phyloP scores from a whole-genome alignment of 1,140 invertebrate species.

The Agraylea sexmaculata region DNA sequence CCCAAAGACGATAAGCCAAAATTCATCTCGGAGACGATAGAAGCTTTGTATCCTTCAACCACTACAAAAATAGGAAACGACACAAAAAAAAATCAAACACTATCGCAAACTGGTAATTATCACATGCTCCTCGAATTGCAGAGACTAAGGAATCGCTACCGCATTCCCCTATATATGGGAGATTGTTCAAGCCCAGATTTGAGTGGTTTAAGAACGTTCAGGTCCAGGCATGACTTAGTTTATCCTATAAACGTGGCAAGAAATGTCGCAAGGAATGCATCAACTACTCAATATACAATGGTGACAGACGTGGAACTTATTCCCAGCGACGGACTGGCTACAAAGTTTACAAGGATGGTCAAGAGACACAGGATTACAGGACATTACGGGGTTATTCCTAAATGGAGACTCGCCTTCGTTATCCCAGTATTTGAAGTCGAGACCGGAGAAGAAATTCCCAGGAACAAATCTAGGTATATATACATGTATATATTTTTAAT shows the following conservation, averaged over 20 bases:
- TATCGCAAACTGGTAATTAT: constrained; percentile 18
- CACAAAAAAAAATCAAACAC: constrained; percentile 28
- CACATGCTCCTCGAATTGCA: constrained; percentile 13
- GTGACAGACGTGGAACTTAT: constrained; percentile 68
- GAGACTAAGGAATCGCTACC: constrained; percentile 4
- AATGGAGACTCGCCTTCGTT: constrained; percentile 45
- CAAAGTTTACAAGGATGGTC: constrained; percentile 50
- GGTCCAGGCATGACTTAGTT: constrained; percentile 39
- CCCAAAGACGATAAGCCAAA: constrained; percentile 32
- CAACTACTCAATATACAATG: constrained; percentile 52
- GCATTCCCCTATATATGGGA: constrained; percentile 21
- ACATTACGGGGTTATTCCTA: constrained; percentile 17
- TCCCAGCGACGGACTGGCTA: constrained; percentile 51
- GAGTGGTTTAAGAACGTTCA: constrained; percentile 36
- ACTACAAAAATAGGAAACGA: constrained; percentile 22
- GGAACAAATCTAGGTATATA: constrained; percentile 34
- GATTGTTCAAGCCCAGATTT: constrained; percentile 32
- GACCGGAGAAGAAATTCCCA: constrained; percentile 44
- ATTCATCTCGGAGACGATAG: constrained; percentile 14
- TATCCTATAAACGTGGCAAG: constrained; percentile 70
- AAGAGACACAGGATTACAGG: constrained; percentile 23
- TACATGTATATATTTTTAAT: neutral
- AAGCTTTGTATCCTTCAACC: too few species aligned
- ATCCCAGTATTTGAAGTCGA: constrained; percentile 67
- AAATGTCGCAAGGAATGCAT: constrained; percentile 51